Evolutionary conservation across 2,113 vertebrate genomes (phyloP), one percentile per base, ranked within the genome.

Genomic region (Collichthys lucidus): DNA sequence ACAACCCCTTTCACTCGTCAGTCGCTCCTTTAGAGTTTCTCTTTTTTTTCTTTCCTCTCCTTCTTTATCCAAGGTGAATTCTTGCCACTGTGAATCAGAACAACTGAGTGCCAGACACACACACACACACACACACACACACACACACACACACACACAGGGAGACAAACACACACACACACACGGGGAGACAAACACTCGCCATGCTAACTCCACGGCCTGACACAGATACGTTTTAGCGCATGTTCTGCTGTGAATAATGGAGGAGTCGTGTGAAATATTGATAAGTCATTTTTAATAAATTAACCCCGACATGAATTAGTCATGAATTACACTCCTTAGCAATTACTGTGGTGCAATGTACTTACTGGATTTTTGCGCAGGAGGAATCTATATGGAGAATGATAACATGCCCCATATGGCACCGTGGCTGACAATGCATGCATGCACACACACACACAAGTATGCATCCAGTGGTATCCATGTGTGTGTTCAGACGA

Each of bases 281-380:
- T 93, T 93, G 87, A 95, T 91, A 79, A 89, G 86, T 70, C 78
- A 78, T 83, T 93, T 94, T 92, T 89, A 92, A 94, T 94, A 92
- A 93, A 94, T 94, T 91, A 94, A 91, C 91, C 89, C 86, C 44
- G 46, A 76, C 82, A 90, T 94, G 80, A 93, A 94, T 95, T 86
- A 89, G 77, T 92, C 85, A 94, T 88, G 84, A 93, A 82, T 92
- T 88, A 93, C 88, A 92, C 88, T 88, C 67, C 83, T 85, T 84
- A 74, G 90, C 90, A 92, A 92, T 93, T 92, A 93, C 86, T 81
- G 86, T 77, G 84, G 71, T 61, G 80, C 67, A 75, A 75, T 86
- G 78, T 75, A 65, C 77, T 90, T 84, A 91, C 80, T 88, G 84
- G 80, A 80, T 90, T 87, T 87, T 26, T 85, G 72, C 15, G 35